Conservation (phyloP, 2,888 invertebrate species). For the Hyppa rectilinea region DNA sequence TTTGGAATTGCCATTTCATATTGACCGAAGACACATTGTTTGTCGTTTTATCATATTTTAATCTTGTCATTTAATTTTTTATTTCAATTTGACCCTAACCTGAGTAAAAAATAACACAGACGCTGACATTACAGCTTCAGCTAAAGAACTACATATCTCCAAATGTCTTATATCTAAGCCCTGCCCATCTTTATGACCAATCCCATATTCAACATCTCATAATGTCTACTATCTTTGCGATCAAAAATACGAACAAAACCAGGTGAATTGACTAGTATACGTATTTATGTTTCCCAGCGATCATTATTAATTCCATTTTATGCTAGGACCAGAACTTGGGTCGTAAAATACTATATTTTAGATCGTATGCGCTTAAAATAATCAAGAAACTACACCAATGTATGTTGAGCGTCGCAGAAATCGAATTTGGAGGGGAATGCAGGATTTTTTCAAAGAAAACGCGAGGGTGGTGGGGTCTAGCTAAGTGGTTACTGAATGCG, state of each 20-base stretch:
- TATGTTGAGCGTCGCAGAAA: conserved; percentile 45
- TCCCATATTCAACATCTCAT: conserved; percentile 20
- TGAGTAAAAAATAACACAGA: too few species aligned
- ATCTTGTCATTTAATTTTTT: too few species aligned
- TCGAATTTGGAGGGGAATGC: conserved; percentile 2
- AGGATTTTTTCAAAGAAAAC: conserved; percentile 9
- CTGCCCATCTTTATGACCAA: conserved; percentile 13
- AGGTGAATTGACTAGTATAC: conserved; percentile 43
- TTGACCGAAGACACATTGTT: too few species aligned
- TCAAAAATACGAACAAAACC: conserved; percentile 53
- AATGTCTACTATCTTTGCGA: conserved; percentile 30
- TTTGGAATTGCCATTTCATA: too few species aligned
- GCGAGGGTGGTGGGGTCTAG: conserved; percentile 22
- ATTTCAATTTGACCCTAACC: too few species aligned
- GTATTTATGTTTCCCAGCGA: conserved; percentile 44
- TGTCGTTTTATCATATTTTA: too few species aligned
- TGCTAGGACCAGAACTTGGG: conserved; percentile 50
- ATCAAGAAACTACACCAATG: conserved; percentile 51
- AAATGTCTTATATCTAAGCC: conserved; percentile 12
- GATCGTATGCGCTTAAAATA: conserved; percentile 56
- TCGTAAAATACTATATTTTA: conserved; percentile 62
- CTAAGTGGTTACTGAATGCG: conserved; percentile 9
- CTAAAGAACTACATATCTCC: background rate
- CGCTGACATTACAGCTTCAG: background rate
- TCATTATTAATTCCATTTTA: conserved; percentile 60